Evolutionary conservation across 2,797 vertebrate genomes (phyloP).

Genomic region (Acrossocheilus wenchowensis): DNA sequence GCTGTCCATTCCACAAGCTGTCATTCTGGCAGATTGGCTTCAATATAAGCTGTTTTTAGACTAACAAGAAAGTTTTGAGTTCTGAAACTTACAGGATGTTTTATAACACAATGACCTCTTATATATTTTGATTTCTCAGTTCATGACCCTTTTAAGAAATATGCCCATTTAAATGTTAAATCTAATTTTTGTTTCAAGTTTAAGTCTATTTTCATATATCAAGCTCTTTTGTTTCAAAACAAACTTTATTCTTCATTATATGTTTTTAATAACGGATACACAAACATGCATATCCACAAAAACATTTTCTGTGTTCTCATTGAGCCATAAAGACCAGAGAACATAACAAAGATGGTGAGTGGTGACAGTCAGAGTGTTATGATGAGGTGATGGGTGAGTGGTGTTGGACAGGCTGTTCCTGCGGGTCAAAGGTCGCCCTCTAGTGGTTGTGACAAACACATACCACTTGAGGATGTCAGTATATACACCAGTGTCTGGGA

Average conservation of each 20-base stretch:
- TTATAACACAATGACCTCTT: too few relatives aligned
- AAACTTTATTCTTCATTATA: neutral
- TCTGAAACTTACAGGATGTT: too few relatives aligned
- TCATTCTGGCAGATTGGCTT: too few relatives aligned
- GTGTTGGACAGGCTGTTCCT: constrained; percentile 12
- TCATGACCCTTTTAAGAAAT: neutral
- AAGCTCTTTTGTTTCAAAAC: neutral
- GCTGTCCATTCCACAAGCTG: too few relatives aligned
- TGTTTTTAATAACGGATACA: neutral
- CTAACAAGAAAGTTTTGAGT: too few relatives aligned
- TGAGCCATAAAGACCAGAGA: neutral
- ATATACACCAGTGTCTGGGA: neutral
- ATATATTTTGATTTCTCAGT: too few relatives aligned
- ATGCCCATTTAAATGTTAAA: neutral
- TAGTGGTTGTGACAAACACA: constrained; percentile 65
- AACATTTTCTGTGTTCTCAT: neutral
- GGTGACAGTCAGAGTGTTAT: constrained; percentile 4
- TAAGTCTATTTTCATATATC: neutral
- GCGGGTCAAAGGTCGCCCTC: constrained; percentile 69
- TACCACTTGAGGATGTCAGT: neutral
- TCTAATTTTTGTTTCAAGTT: neutral
- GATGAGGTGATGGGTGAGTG: neutral
- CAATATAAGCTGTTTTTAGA: too few relatives aligned
- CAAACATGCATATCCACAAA: neutral
- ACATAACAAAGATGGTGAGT: neutral